phyloP scores from a whole-genome alignment of 1,140 invertebrate genomes.

The Drosophila melanogaster region Release_6_plus_ISO1_MT NT_033779.5:10236501-10237000 shows the following conservation, averaged over 20 bases:
- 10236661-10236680: not conserved
- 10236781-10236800: conserved; percentile 3
- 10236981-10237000: conserved; percentile 13
- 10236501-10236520: conserved; percentile 73
- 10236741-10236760: not conserved
- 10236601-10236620: not conserved
- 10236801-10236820: not conserved
- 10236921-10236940: conserved; percentile 28
- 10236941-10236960: conserved; percentile 35
- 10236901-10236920: not conserved
- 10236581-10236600: not conserved
- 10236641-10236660: conserved; percentile 16
- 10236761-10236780: conserved; percentile 24
- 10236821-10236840: not conserved
- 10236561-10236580: not conserved
- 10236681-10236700: not conserved
- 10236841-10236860: conserved; percentile 1
- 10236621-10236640: conserved; percentile 19
- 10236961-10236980: conserved; percentile 31
- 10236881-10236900: not conserved
- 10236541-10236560: conserved; percentile 58
- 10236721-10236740: not conserved
- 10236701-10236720: not conserved
- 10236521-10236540: conserved; percentile 62
- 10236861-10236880: not conserved